Conservation (phyloP, 2,888 invertebrate genomes). For the Hyposoter dolosus region DNA sequence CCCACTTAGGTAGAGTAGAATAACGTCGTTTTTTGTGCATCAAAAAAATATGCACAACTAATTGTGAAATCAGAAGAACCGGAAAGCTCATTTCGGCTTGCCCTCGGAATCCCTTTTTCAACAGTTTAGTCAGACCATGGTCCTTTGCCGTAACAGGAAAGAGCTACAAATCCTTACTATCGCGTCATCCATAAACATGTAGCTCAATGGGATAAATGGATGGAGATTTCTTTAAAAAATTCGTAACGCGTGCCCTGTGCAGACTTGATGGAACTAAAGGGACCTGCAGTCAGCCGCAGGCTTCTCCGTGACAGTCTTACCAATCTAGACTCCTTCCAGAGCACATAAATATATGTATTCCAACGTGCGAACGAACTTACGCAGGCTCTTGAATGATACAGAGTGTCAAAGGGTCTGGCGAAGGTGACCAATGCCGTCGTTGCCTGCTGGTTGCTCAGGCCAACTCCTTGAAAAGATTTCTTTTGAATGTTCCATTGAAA, state of each 20-base stretch:
- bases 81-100: constrained; percentile 4
- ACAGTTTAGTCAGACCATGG: background rate
- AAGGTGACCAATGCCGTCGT: constrained; percentile 34
- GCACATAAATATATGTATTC: constrained; percentile 25
- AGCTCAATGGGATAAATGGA: constrained; percentile 20
- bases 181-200: constrained; percentile 2
- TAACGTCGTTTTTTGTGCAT: background rate
- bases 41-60: background rate
- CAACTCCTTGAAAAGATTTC: constrained; percentile 55
- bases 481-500: constrained; percentile 60
- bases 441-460: constrained; percentile 12
- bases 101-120: constrained; percentile 8
- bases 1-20: background rate
- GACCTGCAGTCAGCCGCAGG: constrained; percentile 43
- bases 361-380: constrained; percentile 22
- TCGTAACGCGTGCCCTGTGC: constrained; percentile 41
- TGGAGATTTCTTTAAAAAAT: constrained; percentile 42
- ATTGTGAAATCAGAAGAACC: background rate
- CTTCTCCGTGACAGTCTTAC: constrained; percentile 61
- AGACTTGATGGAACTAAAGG: constrained; percentile 40
- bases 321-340: constrained; percentile 46
- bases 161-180: constrained; percentile 36
- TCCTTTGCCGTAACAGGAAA: constrained; percentile 28
- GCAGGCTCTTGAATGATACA: background rate
- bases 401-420: constrained; percentile 38